A percentile compares a stretch with the other conserved stretches of the same genome.
These are phyloP conservation scores for Empidonax traillii DNA, from an alignment of 2,113 vertebrate species.

Conservation along the genomic window DNA sequence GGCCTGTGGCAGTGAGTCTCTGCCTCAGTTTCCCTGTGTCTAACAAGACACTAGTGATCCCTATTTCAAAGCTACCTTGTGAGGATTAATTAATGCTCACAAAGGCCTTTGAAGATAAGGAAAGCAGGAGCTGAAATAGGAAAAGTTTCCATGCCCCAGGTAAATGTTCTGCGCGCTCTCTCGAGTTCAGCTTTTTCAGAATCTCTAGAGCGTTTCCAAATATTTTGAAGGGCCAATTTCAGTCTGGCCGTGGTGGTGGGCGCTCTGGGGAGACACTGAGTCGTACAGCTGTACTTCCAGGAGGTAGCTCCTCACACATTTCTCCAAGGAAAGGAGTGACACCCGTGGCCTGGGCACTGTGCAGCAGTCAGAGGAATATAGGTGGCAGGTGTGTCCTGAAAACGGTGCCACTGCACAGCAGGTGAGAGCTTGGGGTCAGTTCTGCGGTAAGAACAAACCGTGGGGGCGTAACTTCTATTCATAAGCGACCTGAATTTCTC, in stretches of 20 bases:
- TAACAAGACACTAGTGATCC: neutral
- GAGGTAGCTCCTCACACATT: rapidly evolving
- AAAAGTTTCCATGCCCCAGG: neutral
- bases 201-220: neutral
- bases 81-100: neutral
- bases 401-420: neutral
- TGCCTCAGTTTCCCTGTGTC: neutral
- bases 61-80: neutral
- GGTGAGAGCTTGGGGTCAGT: neutral
- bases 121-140: neutral
- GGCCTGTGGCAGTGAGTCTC: neutral
- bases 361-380: neutral
- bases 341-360: rapidly evolving
- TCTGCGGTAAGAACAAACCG: neutral
- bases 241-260: neutral
- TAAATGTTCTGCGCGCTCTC: neutral
- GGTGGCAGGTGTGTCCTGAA: neutral
- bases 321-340: neutral
- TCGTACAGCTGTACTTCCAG: neutral
- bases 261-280: neutral
- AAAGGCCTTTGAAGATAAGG: neutral
- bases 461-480: neutral
- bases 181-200: neutral
- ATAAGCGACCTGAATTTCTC: neutral
- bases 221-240: neutral